Percentiles rank a stretch among this genome's conserved stretches.
Conservation (phyloP, 2,113 vertebrate genomes). For the Ctenodactylus gundi region DNA sequence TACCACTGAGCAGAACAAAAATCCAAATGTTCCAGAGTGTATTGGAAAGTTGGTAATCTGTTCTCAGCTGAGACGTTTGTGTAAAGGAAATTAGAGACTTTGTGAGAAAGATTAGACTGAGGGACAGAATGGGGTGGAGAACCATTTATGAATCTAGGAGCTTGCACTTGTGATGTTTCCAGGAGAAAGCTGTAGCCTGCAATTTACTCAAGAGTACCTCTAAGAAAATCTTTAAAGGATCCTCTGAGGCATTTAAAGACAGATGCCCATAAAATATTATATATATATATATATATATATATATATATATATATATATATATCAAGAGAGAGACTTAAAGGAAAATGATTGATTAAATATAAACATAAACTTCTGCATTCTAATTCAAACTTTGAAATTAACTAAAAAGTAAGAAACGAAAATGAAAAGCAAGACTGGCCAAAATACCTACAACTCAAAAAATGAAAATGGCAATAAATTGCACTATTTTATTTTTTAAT, state of each 20-base stretch:
- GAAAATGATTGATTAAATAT: background rate
- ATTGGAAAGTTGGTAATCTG: background rate
- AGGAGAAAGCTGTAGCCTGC: background rate
- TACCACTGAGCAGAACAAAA: background rate
- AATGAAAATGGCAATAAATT: background rate
- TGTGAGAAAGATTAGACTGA: background rate
- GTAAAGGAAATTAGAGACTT: background rate
- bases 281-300: too few species aligned
- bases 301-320: too few species aligned
- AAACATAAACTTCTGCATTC: background rate
- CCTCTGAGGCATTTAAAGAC: background rate
- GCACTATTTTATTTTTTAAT: background rate
- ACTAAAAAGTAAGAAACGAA: background rate
- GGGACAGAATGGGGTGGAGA: background rate
- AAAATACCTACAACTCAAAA: background rate
- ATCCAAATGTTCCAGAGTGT: background rate
- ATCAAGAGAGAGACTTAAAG: background rate
- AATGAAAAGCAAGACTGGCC: background rate
- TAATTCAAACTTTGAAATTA: slow-evolving; percentile 6
- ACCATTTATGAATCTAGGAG: background rate
- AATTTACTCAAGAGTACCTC: background rate
- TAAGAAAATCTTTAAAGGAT: background rate
- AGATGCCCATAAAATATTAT: background rate
- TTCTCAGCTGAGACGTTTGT: background rate
- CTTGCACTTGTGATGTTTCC: background rate